These are phyloP conservation scores for Sebastes elongatus DNA, from an alignment of 2,797 vertebrate genomes.

Conservation along the genomic window DNA sequence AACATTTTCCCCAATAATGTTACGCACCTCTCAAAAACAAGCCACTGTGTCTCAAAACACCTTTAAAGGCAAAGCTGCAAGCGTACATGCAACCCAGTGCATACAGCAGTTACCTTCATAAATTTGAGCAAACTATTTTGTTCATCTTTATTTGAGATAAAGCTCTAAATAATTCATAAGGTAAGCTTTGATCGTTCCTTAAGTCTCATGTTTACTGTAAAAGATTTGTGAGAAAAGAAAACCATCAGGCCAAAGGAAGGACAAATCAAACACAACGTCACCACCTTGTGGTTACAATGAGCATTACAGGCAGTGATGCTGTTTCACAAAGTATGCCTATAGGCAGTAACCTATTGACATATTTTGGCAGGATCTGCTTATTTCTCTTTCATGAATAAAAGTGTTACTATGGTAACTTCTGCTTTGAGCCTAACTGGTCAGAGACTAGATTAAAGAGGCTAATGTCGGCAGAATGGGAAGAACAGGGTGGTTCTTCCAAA, in stretches of 20 bases:
- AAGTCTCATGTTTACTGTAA: background rate
- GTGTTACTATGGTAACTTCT: background rate
- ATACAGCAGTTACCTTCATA: background rate
- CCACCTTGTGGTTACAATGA: slow-evolving; percentile 48
- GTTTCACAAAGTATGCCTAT: background rate
- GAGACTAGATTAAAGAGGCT: background rate
- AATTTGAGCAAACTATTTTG: background rate
- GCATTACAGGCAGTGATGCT: background rate
- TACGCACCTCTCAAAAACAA: background rate
- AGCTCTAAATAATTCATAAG: background rate
- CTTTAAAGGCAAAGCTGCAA: background rate
- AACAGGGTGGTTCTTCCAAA: background rate
- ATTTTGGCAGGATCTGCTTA: background rate
- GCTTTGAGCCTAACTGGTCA: background rate
- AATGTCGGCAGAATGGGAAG: background rate
- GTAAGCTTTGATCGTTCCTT: background rate
- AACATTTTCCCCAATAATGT: background rate
- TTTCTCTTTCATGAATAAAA: background rate
- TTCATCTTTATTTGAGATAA: background rate
- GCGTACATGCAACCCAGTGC: background rate
- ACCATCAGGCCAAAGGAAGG: background rate
- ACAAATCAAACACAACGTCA: slow-evolving; percentile 20
- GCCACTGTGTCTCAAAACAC: background rate
- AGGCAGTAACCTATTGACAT: background rate
- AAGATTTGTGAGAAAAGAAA: slow-evolving; percentile 2